A percentile compares a stretch with the other conserved stretches of the same genome.
These are phyloP conservation scores for Hypsibius dujardini DNA, from an alignment of 1,140 invertebrate genomes.

Conservation along the genomic window DNA sequence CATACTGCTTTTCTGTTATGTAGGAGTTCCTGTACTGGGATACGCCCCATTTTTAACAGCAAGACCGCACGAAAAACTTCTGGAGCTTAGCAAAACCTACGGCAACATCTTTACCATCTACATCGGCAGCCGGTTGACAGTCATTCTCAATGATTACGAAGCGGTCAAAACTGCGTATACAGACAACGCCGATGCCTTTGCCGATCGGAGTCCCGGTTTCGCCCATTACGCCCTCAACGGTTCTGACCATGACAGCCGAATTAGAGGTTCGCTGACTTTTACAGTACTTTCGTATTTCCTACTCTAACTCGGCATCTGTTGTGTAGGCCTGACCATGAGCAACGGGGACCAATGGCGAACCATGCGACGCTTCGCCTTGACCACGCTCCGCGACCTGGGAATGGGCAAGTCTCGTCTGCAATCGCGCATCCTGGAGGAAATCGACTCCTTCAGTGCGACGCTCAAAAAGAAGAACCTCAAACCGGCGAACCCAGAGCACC, in stretches of 20 bases:
- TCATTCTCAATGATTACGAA: slow-evolving; percentile 28
- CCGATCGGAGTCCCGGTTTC: slow-evolving; percentile 23
- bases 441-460: slow-evolving; percentile 20
- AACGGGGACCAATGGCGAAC: slow-evolving; percentile 27
- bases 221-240: neutral
- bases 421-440: slow-evolving; percentile 27
- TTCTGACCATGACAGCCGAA: neutral
- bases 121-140: slow-evolving; percentile 26
- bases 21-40: slow-evolving; percentile 1
- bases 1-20: neutral
- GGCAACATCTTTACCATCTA: slow-evolving; percentile 24
- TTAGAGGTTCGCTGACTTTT: neutral
- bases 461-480: slow-evolving; percentile 22
- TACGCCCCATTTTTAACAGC: neutral
- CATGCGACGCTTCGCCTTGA: slow-evolving; percentile 27
- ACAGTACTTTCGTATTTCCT: neutral
- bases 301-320: neutral
- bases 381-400: slow-evolving; percentile 28
- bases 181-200: slow-evolving; percentile 29
- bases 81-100: slow-evolving; percentile 5
- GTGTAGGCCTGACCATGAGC: slow-evolving; percentile 17
- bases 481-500: slow-evolving; percentile 35
- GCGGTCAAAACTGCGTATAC: slow-evolving; percentile 26
- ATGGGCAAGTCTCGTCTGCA: slow-evolving; percentile 28
- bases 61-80: neutral